Conservation (phyloP, 2,797 vertebrate genomes). For the Spatula versicolor region DNA sequence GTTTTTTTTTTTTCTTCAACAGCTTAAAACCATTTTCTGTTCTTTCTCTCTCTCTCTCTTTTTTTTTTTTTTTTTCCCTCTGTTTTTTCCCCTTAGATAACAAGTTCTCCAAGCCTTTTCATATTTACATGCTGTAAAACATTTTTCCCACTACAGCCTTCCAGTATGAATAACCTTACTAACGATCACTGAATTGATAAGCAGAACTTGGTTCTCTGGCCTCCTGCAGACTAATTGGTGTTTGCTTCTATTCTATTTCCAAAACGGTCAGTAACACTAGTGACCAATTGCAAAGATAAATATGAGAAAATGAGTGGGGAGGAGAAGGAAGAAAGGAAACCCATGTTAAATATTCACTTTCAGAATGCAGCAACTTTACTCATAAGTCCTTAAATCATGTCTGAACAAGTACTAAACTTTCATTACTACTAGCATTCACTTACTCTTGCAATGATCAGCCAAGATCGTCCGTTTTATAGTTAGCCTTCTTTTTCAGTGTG, state of each 20-base stretch:
- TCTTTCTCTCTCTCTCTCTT: no score
- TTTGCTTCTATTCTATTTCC: background rate
- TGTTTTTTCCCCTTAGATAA: background rate
- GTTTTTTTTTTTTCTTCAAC: fast-evolving
- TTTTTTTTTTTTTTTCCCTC: background rate
- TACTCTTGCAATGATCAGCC: background rate
- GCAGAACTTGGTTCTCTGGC: background rate
- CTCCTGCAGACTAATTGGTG: background rate
- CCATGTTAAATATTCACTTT: background rate
- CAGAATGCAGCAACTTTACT: background rate
- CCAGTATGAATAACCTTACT: background rate
- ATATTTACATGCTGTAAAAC: background rate
- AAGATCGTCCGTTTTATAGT: background rate
- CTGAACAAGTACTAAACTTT: background rate
- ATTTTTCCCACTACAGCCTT: background rate
- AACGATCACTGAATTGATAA: background rate
- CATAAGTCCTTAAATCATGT: background rate
- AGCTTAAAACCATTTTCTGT: background rate
- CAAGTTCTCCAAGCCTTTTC: background rate
- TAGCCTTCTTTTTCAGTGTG: background rate
- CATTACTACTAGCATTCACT: background rate
- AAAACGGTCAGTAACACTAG: background rate
- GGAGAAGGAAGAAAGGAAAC: background rate
- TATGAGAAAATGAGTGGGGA: background rate
- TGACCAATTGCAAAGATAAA: background rate